Evolutionary conservation across 2,113 vertebrate genomes (phyloP).

Genomic region (Octodon degus): DNA sequence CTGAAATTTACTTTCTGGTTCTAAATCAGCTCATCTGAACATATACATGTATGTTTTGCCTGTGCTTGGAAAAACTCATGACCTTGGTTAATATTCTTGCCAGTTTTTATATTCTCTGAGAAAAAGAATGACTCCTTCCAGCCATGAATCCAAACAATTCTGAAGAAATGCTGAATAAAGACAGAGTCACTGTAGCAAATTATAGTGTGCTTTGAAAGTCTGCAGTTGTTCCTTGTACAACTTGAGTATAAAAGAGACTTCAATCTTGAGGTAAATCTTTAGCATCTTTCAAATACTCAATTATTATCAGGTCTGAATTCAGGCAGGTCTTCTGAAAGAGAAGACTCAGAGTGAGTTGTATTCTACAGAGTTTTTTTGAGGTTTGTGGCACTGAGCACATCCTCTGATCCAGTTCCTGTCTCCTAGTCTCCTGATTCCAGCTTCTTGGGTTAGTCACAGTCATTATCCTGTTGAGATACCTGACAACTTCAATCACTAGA

Average conservation of each 20-base stretch:
- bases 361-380: background rate
- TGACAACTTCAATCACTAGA: background rate
- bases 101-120: background rate
- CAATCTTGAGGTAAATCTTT: background rate
- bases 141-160: background rate
- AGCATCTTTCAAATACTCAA: background rate
- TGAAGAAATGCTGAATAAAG: slow-evolving; percentile 36
- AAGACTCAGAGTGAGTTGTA: background rate
- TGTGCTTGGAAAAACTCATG: background rate
- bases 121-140: slow-evolving; percentile 34
- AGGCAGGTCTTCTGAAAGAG: slow-evolving; percentile 8
- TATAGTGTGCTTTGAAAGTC: background rate
- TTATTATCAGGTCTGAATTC: background rate
- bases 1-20: background rate
- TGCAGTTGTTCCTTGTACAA: background rate
- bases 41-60: background rate
- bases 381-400: background rate
- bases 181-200: background rate
- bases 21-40: background rate
- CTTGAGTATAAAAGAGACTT: slow-evolving; percentile 2
- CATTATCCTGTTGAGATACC: background rate
- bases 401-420: background rate
- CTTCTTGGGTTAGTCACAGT: background rate
- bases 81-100: slow-evolving; percentile 38
- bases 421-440: background rate